Conservation (phyloP, 2,888 invertebrate genomes). For the Protonemura montana region DNA sequence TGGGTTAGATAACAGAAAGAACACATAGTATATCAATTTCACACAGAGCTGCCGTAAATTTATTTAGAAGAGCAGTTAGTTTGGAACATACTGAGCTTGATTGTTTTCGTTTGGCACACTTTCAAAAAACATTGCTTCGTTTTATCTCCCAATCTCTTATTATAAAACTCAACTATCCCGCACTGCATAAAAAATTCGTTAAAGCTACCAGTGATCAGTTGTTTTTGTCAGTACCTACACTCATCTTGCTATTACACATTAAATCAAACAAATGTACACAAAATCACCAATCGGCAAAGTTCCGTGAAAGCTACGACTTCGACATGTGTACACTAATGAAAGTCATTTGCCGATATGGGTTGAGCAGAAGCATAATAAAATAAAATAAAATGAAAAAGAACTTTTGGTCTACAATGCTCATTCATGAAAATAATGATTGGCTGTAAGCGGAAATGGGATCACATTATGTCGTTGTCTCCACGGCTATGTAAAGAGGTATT, state of each 20-base stretch:
- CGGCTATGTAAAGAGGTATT: conserved; percentile 26
- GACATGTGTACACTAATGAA: neutral
- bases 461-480: neutral
- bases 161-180: conserved; percentile 4
- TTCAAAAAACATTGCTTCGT: conserved; percentile 21
- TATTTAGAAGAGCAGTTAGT: conserved; percentile 8
- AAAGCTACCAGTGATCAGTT: neutral
- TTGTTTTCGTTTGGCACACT: conserved; percentile 27
- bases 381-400: neutral
- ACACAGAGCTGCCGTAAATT: conserved; percentile 16
- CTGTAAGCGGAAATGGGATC: neutral
- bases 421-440: neutral
- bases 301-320: neutral
- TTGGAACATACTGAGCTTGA: conserved; percentile 12
- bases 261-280: neutral
- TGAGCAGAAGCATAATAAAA: neutral
- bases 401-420: neutral
- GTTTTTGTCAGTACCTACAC: neutral
- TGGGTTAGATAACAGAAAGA: neutral
- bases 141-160: conserved; percentile 1
- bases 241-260: neutral
- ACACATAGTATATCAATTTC: conserved; percentile 18
- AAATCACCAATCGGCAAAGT: neutral
- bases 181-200: conserved; percentile 12
- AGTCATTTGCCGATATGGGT: neutral